These are phyloP conservation scores for Xestia rhomboidea DNA, from an alignment of 2,888 invertebrate genomes.

Conservation along the genomic window DNA sequence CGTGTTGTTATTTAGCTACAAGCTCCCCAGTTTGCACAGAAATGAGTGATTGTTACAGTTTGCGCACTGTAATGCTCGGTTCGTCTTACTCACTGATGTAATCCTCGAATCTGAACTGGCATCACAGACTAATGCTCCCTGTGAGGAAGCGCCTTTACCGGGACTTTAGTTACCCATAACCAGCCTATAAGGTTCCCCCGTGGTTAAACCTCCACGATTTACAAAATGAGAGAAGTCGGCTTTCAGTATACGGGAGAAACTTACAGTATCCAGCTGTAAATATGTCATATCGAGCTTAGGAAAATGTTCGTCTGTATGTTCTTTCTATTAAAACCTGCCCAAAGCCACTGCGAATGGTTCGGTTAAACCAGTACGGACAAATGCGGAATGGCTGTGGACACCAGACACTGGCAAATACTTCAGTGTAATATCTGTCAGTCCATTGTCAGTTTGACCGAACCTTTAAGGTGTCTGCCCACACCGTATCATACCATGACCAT, in stretches of 20 bases:
- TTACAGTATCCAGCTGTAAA: not conserved
- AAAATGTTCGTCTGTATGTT: not conserved
- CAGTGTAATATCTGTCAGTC: not conserved
- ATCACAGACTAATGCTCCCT: not conserved
- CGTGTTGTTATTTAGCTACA: no score
- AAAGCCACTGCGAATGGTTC: not conserved
- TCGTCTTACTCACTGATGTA: no score
- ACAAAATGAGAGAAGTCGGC: not conserved
- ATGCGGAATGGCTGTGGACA: not conserved
- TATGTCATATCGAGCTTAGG: not conserved
- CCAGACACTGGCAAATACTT: not conserved
- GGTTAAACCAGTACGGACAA: not conserved
- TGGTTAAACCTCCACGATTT: not conserved
- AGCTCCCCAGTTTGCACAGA: no score
- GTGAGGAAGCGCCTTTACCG: not conserved
- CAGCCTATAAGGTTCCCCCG: not conserved
- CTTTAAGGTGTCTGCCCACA: not conserved
- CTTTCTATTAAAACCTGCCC: not conserved
- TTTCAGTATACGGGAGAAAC: conserved; percentile 25
- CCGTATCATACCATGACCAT: not conserved
- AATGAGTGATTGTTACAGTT: not conserved
- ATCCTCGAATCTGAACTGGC: not conserved
- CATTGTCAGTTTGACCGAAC: not conserved
- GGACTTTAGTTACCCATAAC: not conserved
- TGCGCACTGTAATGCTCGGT: no score